Evolutionary conservation across 2,888 invertebrate genomes (phyloP).

Genomic region (Tenthredo notha): DNA sequence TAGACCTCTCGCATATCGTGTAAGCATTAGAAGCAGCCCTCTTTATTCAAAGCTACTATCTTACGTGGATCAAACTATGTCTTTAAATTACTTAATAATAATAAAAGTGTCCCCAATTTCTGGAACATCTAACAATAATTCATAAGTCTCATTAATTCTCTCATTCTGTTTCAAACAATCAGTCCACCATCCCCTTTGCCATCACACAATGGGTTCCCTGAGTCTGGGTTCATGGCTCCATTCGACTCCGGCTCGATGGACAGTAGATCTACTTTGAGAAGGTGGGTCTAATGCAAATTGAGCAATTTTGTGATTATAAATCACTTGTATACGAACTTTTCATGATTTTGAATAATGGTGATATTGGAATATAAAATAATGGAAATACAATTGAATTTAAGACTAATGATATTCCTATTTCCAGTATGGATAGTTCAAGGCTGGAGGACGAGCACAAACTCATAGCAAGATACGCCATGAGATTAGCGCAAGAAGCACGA

Average conservation of each 20-base stretch:
- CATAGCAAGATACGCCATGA: conserved; percentile 97
- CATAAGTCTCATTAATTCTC: background rate
- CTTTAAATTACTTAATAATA: background rate
- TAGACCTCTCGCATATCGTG: conserved; percentile 98
- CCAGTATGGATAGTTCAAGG: conserved; percentile 75
- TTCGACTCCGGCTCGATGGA: conserved; percentile 90
- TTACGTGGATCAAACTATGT: background rate
- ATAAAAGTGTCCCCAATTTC: background rate
- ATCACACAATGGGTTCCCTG: conserved; percentile 95
- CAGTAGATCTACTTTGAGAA: conserved; percentile 83
- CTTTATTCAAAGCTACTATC: background rate
- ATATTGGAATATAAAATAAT: background rate
- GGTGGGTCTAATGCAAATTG: conserved; percentile 70
- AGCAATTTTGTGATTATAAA: background rate
- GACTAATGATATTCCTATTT: conserved; percentile 28
- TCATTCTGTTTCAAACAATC: conserved; percentile 30
- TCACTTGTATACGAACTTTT: background rate
- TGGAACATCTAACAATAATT: conserved; percentile 33
- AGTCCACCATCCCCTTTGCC: conserved; percentile 96
- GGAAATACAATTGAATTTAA: background rate
- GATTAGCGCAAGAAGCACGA: conserved; percentile 94
- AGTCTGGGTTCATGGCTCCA: conserved; percentile 82
- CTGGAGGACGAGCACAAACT: conserved; percentile 96
- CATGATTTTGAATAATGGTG: background rate
- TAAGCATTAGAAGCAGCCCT: conserved; percentile 80